Evolutionary conservation across 2,113 vertebrate genomes (phyloP), one percentile per base, ranked within the genome.

Genomic region (Chaetodon trifascialis): DNA sequence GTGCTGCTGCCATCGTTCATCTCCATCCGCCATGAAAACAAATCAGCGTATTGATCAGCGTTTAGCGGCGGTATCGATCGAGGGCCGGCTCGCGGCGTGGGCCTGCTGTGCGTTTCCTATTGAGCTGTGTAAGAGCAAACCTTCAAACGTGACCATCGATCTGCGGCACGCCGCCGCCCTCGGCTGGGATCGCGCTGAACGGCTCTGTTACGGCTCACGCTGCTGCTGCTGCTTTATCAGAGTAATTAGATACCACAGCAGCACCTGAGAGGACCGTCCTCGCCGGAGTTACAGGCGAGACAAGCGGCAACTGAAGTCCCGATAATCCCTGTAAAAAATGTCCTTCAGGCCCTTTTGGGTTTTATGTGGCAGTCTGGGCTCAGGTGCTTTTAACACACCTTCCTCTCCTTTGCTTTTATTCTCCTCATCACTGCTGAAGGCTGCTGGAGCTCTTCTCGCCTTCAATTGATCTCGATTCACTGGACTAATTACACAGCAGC

Each of bases 141-240:
- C 38, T 76, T 79, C 62, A 81, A 83, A 77, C 76, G 72, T 34
- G 79, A 70, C 36, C 74, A 83, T 80, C 59, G 89, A 91, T 81
- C 72, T 40, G 74, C 40, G 36, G 68, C 72, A 68, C 65, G 9
- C 21, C n/a, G 17, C 46, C 60, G 54, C 52, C 72, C 25, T 46
- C 77, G 23, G 42, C 23, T 1, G 1, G 55, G n/a, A 62, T 66
- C 71, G 73, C 63, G 7, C 58, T 56, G 16, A 80, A 79, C 4
- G 17, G 54, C 71, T 75, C 34, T 74, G 84, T 86, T 52, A 74
- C 5, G 23, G 38, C 19, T 47, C 68, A 9, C 30, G 0, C 73
- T 7, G 60, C 30, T 30, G 60, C 30, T 30, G 30, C 60, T 60
- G 73, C 23, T 87, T 79, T 60, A 80, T 74, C 55, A 42, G 70